phyloP scores from a whole-genome alignment of 1,140 invertebrate genomes.

The Bombus pascuorum region DNA sequence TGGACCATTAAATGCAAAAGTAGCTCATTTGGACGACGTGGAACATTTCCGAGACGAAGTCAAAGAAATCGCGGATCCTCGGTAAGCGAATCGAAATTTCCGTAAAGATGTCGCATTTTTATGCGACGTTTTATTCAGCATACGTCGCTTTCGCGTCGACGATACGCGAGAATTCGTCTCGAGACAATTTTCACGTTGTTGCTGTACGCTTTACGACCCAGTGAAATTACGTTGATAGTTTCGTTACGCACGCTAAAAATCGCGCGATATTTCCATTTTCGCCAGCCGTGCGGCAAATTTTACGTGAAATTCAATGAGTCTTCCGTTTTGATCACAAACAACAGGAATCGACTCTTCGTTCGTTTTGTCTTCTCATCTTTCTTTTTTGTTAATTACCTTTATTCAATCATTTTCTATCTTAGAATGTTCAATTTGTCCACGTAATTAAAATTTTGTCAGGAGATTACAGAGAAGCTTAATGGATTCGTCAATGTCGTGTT shows the following conservation, averaged over 20 bases:
- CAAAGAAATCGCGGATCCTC: neutral
- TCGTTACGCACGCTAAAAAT: constrained; percentile 50
- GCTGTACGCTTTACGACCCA: neutral
- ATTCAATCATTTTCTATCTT: neutral
- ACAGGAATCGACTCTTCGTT: neutral
- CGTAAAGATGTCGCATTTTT: neutral
- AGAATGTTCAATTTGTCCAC: neutral
- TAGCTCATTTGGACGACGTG: too few species aligned
- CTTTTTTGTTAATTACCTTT: too few species aligned
- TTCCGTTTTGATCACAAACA: neutral
- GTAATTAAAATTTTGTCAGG: neutral
- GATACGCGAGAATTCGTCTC: neutral
- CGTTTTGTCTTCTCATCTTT: too few species aligned
- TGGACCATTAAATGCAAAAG: too few species aligned
- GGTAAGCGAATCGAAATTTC: neutral
- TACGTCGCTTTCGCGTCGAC: neutral
- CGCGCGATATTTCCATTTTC: constrained; percentile 43
- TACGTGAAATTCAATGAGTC: constrained; percentile 48
- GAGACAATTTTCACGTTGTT: neutral
- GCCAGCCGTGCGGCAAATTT: constrained; percentile 33
- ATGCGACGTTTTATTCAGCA: neutral
- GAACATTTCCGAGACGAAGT: too few species aligned
- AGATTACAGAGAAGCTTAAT: neutral
- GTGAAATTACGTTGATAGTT: constrained; percentile 41
- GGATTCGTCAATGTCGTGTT: neutral